These are phyloP conservation scores for Hippopotamyrus pictus DNA, from an alignment of 2,797 vertebrate species.

Conservation along the genomic window DNA sequence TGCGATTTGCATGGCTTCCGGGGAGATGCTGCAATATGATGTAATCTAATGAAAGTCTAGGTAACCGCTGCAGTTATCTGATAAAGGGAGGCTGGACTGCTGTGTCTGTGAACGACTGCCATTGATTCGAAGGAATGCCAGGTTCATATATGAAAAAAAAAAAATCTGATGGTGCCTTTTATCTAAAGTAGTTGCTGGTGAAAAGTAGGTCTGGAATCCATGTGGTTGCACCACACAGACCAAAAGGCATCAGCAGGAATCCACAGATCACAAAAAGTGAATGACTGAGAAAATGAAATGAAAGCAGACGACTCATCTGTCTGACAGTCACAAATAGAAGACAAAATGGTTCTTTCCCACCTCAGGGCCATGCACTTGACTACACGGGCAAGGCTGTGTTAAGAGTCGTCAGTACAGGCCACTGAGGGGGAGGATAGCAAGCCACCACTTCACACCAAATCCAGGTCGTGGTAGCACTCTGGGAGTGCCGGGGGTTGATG, in stretches of 20 bases:
- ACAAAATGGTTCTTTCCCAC: slow-evolving; percentile 10
- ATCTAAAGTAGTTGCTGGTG: slow-evolving; percentile 36
- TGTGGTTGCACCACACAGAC: slow-evolving; percentile 19
- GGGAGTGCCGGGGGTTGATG: neutral
- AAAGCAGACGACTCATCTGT: neutral
- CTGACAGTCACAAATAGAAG: slow-evolving; percentile 14
- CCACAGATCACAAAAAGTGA: neutral
- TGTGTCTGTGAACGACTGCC: slow-evolving; percentile 39
- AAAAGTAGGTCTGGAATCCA: neutral
- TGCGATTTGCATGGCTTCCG: slow-evolving; percentile 38
- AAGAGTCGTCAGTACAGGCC: neutral
- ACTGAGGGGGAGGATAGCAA: neutral
- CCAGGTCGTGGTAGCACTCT: slow-evolving; percentile 9
- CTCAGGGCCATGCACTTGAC: neutral
- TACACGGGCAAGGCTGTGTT: neutral
- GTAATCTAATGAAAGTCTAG: slow-evolving; percentile 69
- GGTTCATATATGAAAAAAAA: slow-evolving; percentile 14
- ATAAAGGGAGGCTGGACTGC: neutral
- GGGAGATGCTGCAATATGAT: slow-evolving; percentile 66
- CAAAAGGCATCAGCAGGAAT: neutral
- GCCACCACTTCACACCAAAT: slow-evolving; percentile 9
- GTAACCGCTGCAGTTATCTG: slow-evolving; percentile 15
- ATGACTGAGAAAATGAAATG: neutral
- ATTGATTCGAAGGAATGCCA: slow-evolving; percentile 21
- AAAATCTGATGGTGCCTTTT: slow-evolving; percentile 32